phyloP scores from a whole-genome alignment of 2,113 vertebrate genomes.

The Rhinichthys klamathensis region DNA sequence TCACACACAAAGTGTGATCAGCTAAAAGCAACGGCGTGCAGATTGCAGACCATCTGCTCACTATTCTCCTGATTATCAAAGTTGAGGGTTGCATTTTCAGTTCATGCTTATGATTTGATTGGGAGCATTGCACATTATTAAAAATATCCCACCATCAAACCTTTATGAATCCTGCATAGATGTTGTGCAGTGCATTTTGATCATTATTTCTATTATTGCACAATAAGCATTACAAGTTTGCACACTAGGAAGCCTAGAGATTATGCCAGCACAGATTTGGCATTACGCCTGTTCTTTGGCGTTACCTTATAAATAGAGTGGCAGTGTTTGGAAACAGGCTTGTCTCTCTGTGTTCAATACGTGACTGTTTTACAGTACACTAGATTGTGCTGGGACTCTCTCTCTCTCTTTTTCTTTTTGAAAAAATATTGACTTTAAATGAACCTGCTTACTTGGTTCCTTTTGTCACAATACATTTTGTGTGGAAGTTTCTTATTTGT shows the following conservation, averaged over 20 bases:
- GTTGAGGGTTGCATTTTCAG: background rate
- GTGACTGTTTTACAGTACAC: background rate
- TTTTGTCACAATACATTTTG: background rate
- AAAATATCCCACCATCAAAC: background rate
- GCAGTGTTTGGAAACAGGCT: slow-evolving; percentile 14
- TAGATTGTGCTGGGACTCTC: background rate
- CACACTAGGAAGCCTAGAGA: background rate
- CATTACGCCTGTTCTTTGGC: background rate
- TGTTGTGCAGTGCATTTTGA: background rate
- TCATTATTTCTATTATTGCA: background rate
- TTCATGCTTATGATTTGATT: no score
- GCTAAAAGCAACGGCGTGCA: background rate
- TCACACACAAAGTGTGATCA: slow-evolving; percentile 23
- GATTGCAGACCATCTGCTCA: slow-evolving; percentile 23
- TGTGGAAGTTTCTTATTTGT: background rate
- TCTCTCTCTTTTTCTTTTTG: no score
- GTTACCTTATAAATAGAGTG: background rate
- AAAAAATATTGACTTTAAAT: background rate
- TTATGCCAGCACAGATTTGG: background rate
- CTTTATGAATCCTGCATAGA: background rate
- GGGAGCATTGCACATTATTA: background rate
- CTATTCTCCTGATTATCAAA: background rate
- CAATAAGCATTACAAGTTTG: no score
- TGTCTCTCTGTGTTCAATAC: background rate
- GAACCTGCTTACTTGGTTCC: background rate